Evolutionary conservation across 2,888 invertebrate species (phyloP).

Genomic region (Nomada fabriciana): DNA sequence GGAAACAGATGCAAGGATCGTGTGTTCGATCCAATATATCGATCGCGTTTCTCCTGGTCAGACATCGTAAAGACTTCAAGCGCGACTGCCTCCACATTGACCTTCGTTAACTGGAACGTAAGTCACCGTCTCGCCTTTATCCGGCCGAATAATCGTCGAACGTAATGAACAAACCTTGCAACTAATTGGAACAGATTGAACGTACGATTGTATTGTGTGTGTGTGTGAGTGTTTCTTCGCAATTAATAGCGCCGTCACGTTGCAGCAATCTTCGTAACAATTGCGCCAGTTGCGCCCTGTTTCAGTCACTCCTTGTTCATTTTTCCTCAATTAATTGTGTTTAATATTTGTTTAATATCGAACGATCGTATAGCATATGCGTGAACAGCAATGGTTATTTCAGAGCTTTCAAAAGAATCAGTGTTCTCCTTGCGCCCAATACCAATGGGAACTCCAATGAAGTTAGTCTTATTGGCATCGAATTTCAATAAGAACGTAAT

Average conservation of each 20-base stretch:
- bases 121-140: slow-evolving; percentile 56
- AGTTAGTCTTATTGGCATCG: too few species aligned
- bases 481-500: too few species aligned
- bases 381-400: background rate
- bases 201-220: slow-evolving; percentile 37
- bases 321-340: slow-evolving; percentile 2
- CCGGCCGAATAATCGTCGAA: slow-evolving; percentile 56
- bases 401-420: too few species aligned
- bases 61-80: slow-evolving; percentile 25
- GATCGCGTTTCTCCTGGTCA: background rate
- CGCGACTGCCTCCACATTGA: slow-evolving; percentile 37
- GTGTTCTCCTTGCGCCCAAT: too few species aligned
- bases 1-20: background rate
- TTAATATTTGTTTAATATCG: slow-evolving; percentile 6
- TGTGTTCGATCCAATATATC: slow-evolving; percentile 6
- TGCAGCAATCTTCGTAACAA: slow-evolving; percentile 65
- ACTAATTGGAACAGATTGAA: slow-evolving; percentile 65
- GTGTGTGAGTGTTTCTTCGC: slow-evolving; percentile 50
- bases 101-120: slow-evolving; percentile 50
- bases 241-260: slow-evolving; percentile 59
- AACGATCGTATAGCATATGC: too few species aligned
- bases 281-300: slow-evolving; percentile 23
- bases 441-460: too few species aligned
- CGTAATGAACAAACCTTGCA: slow-evolving; percentile 60
- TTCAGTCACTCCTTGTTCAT: slow-evolving; percentile 1